These are phyloP conservation scores for Adrianichthys oophorus DNA, from an alignment of 2,797 vertebrate species.

Conservation along the genomic window DNA sequence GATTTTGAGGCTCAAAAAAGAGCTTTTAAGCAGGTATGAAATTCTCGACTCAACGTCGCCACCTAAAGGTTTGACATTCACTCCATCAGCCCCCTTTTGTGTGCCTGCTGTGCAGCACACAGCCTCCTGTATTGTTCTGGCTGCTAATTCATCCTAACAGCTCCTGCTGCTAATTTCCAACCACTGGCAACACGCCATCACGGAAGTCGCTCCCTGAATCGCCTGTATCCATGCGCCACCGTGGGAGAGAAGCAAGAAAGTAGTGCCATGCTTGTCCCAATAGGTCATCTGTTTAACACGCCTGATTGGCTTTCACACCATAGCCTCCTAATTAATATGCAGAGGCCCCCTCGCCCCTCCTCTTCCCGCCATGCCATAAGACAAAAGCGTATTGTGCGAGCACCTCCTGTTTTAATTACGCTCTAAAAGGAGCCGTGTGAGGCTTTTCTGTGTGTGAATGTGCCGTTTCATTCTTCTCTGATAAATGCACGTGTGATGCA, in stretches of 20 bases:
- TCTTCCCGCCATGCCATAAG: slow-evolving; percentile 69
- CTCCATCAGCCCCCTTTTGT: slow-evolving; percentile 13
- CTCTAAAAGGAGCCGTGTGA: slow-evolving; percentile 66
- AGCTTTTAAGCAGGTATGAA: slow-evolving; percentile 11
- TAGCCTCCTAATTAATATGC: slow-evolving; percentile 80
- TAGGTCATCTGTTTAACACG: slow-evolving; percentile 77
- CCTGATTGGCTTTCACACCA: slow-evolving; percentile 75
- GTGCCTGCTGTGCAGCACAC: slow-evolving; percentile 49
- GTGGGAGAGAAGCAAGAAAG: slow-evolving; percentile 74
- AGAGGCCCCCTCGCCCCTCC: slow-evolving; percentile 57
- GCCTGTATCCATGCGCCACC: slow-evolving; percentile 71
- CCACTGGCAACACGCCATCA: slow-evolving; percentile 59
- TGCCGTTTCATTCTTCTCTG: slow-evolving; percentile 32
- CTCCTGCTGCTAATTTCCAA: slow-evolving; percentile 70
- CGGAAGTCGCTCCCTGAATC: slow-evolving; percentile 55
- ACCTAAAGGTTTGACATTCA: slow-evolving; percentile 57
- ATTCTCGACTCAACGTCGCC: slow-evolving; percentile 61
- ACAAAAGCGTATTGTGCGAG: slow-evolving; percentile 80
- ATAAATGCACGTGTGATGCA: slow-evolving; percentile 31
- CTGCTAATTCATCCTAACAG: slow-evolving; percentile 66
- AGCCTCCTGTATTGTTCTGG: slow-evolving; percentile 62
- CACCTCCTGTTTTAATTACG: slow-evolving; percentile 82
- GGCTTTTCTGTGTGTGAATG: slow-evolving; percentile 38
- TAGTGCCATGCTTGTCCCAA: slow-evolving; percentile 73
- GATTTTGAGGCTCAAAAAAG: slow-evolving; percentile 10